Evolutionary conservation across 2,888 invertebrate species (phyloP).

Genomic region (Pyralis farinalis): DNA sequence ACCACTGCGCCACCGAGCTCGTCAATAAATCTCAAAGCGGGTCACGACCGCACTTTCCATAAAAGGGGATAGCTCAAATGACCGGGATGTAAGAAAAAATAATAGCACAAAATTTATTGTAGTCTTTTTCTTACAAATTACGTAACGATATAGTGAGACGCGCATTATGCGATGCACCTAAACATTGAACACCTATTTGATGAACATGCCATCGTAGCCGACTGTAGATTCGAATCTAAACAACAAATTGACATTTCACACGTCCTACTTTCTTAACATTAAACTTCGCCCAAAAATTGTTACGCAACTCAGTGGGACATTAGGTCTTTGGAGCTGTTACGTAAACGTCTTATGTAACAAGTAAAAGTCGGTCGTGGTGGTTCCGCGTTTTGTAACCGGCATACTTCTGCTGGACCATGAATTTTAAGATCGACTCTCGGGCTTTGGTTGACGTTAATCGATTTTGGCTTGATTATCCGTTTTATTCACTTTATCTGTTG

Average conservation of each 20-base stretch:
- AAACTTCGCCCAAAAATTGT: slow-evolving; percentile 63
- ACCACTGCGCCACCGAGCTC: no score
- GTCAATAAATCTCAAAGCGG: no score
- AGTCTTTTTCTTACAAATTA: no score
- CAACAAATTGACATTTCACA: slow-evolving; percentile 56
- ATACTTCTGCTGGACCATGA: slow-evolving; percentile 53
- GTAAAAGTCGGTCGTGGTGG: slow-evolving; percentile 71
- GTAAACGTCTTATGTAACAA: slow-evolving; percentile 62
- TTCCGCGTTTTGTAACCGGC: slow-evolving; percentile 56
- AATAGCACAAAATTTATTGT: no score
- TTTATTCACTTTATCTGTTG: not conserved
- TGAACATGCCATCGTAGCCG: no score
- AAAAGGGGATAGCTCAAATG: no score
- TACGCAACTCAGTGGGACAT: slow-evolving; percentile 73
- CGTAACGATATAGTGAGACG: no score
- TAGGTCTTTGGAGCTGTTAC: slow-evolving; percentile 69
- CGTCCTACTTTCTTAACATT: slow-evolving; percentile 72
- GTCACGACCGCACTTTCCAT: no score
- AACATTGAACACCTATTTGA: no score
- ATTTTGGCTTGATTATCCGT: not conserved
- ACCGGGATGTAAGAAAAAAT: no score
- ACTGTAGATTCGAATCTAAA: not conserved
- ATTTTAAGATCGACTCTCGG: slow-evolving; percentile 15
- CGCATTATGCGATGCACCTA: no score
- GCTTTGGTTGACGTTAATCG: not conserved